These are phyloP conservation scores for Trachelipus rathkii DNA, from an alignment of 1,140 invertebrate species.

Conservation along the genomic window DNA sequence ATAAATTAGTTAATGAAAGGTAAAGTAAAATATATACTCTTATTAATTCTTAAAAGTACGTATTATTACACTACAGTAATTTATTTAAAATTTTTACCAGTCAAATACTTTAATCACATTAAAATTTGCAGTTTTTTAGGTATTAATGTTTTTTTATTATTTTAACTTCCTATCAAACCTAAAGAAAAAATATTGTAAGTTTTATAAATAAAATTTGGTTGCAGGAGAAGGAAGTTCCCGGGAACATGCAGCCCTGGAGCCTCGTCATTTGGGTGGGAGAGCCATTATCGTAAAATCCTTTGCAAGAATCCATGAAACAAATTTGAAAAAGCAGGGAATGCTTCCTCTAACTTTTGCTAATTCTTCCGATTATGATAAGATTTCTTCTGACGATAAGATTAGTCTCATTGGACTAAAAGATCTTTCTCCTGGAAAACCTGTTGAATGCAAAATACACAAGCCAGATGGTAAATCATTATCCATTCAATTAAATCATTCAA, in stretches of 20 bases:
- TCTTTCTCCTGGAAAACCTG: slow-evolving; percentile 85
- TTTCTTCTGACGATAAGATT: slow-evolving; percentile 88
- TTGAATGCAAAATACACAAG: slow-evolving; percentile 90
- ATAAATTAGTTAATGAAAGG: no score
- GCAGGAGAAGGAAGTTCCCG: slow-evolving; percentile 66
- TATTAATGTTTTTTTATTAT: no score
- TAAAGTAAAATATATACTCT: no score
- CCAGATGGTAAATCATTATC: slow-evolving; percentile 78
- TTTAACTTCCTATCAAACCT: no score
- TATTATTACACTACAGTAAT: no score
- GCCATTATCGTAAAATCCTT: slow-evolving; percentile 99
- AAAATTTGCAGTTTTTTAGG: no score
- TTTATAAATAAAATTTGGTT: no score
- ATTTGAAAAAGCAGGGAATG: slow-evolving; percentile 97
- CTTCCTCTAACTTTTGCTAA: slow-evolving; percentile 94
- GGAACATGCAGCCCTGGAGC: slow-evolving; percentile 98
- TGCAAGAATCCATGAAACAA: slow-evolving; percentile 99
- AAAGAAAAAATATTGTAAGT: no score
- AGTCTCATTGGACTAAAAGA: slow-evolving; percentile 80
- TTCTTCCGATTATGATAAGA: slow-evolving; percentile 94
- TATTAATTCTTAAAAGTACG: no score
- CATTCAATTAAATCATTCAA: slow-evolving; percentile 86
- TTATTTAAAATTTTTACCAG: no score
- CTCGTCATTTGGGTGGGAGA: slow-evolving; percentile 73
- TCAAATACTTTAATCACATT: no score